These are phyloP conservation scores for Icerya purchasi DNA, from an alignment of 2,888 invertebrate genomes.

Conservation along the genomic window DNA sequence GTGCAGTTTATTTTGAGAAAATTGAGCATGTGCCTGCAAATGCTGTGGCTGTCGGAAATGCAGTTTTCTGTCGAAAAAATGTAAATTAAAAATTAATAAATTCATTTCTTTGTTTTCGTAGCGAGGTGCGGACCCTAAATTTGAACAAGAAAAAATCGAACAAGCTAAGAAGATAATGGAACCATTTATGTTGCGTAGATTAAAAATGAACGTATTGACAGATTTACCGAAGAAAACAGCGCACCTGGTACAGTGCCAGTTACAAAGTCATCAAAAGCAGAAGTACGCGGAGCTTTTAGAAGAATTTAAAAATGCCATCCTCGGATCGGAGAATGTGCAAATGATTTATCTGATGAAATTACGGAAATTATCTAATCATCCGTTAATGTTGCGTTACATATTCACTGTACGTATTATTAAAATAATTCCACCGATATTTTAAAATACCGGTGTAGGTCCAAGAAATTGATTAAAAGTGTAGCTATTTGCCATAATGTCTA, in stretches of 20 bases:
- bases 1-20: too few species aligned
- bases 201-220: constrained; percentile 66
- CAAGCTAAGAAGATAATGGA: constrained; percentile 91
- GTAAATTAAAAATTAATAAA: too few species aligned
- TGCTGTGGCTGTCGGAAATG: too few species aligned
- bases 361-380: constrained; percentile 84
- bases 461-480: too few species aligned
- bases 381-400: constrained; percentile 54
- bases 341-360: constrained; percentile 79
- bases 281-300: constrained; percentile 54
- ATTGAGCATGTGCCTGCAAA: too few species aligned
- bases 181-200: constrained; percentile 73
- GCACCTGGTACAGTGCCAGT: constrained; percentile 38
- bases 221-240: constrained; percentile 70
- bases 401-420: constrained; percentile 29
- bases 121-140: constrained; percentile 27
- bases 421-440: too few species aligned
- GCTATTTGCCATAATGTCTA: too few species aligned
- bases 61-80: too few species aligned
- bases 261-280: constrained; percentile 48
- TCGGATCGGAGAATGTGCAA: constrained; percentile 31
- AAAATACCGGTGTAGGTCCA: too few species aligned
- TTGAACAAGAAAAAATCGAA: constrained; percentile 71
- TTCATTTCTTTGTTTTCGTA: too few species aligned
- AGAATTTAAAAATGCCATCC: constrained; percentile 30